phyloP scores from a whole-genome alignment of 2,113 vertebrate species.

The Ochotona curzoniae region DNA sequence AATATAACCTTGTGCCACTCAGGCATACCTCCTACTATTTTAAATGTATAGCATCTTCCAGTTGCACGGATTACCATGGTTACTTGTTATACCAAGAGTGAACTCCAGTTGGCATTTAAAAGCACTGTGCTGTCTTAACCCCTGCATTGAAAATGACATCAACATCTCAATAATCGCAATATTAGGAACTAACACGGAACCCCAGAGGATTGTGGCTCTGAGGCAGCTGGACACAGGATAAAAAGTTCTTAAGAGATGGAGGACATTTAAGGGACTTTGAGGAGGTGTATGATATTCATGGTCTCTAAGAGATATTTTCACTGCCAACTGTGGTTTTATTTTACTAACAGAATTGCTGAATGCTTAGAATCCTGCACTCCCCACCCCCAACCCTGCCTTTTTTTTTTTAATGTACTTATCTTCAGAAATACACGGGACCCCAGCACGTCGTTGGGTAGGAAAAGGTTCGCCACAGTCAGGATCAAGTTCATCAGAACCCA shows the following conservation, averaged over 20 bases:
- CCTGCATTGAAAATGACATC: constrained; percentile 54
- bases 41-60: constrained; percentile 66
- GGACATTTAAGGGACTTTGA: background rate
- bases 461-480: background rate
- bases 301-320: constrained; percentile 45
- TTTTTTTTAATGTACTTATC: background rate
- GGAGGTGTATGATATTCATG: background rate
- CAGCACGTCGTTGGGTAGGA: background rate
- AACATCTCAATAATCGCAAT: constrained; percentile 33
- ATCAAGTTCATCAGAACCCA: background rate
- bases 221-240: background rate
- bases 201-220: background rate
- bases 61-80: constrained; percentile 75
- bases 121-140: constrained; percentile 41
- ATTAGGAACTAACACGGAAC: constrained; percentile 43
- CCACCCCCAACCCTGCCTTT: background rate
- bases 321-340: constrained; percentile 8
- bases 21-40: constrained; percentile 62
- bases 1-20: constrained; percentile 73
- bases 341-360: constrained; percentile 29
- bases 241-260: constrained; percentile 4
- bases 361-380: background rate
- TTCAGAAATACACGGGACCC: background rate
- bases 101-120: constrained; percentile 61
- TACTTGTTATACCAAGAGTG: constrained; percentile 68